These are phyloP conservation scores for Chrysina gloriosa DNA, from an alignment of 2,888 invertebrate genomes.

Conservation along the genomic window DNA sequence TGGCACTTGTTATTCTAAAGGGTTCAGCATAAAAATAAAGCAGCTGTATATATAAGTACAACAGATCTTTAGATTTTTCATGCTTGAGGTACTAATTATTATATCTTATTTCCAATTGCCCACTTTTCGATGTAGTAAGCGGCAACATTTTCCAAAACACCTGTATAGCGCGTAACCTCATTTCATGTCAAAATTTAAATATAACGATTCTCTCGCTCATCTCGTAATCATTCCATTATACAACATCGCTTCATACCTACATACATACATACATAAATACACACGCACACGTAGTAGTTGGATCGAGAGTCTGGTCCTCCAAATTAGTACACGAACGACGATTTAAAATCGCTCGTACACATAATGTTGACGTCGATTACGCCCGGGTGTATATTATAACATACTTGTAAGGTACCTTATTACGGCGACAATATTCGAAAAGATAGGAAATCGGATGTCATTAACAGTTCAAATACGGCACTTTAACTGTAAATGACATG, in stretches of 20 bases:
- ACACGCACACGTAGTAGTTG: neutral
- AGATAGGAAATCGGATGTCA: conserved; percentile 29
- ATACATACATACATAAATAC: neutral
- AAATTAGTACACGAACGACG: conserved; percentile 5
- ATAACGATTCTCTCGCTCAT: neutral
- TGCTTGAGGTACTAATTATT: too few relatives aligned
- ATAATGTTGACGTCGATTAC: neutral
- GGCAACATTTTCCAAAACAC: neutral
- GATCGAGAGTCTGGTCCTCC: neutral
- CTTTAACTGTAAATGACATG: conserved; percentile 28
- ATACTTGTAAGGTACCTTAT: neutral
- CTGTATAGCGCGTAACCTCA: conserved; percentile 17
- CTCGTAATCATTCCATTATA: conserved; percentile 6
- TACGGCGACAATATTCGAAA: conserved; percentile 9
- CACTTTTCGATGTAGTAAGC: too few relatives aligned
- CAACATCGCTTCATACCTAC: conserved; percentile 1
- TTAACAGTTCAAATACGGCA: conserved; percentile 33
- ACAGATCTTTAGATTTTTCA: too few relatives aligned
- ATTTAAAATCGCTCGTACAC: neutral
- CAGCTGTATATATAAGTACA: too few relatives aligned
- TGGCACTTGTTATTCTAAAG: too few relatives aligned
- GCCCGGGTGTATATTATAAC: neutral
- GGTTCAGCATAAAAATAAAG: too few relatives aligned
- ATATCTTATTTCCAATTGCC: too few relatives aligned
- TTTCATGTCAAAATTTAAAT: conserved; percentile 14